Conservation (phyloP, 2,888 invertebrate species). For the Monochamus alternatus region DNA sequence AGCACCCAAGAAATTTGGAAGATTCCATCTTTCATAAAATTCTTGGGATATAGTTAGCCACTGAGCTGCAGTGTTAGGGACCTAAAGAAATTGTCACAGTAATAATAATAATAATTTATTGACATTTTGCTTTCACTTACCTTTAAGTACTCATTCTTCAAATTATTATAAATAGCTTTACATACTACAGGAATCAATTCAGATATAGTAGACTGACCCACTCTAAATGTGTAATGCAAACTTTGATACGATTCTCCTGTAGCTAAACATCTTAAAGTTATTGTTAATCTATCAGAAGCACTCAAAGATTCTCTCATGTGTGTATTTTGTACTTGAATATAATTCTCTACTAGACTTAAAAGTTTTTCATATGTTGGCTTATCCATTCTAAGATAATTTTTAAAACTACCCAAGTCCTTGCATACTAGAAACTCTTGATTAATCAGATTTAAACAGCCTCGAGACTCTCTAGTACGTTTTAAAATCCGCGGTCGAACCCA, state of each 20-base stretch:
- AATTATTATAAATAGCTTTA: background rate
- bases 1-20: background rate
- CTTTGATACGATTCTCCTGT: background rate
- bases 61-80: background rate
- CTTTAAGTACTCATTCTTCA: background rate
- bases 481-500: constrained; percentile 10
- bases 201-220: constrained; percentile 3
- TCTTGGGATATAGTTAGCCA: background rate
- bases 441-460: background rate
- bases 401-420: background rate
- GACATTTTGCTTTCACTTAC: background rate
- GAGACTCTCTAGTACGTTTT: background rate
- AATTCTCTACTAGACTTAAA: background rate
- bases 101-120: background rate
- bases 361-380: background rate
- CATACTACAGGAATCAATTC: background rate
- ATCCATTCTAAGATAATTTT: background rate
- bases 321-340: background rate
- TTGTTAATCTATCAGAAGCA: constrained; percentile 4
- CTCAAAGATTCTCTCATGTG: background rate
- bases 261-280: background rate
- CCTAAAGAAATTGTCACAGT: background rate
- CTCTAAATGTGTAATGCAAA: background rate
- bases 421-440: background rate
- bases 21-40: background rate